Conservation (phyloP, 2,888 invertebrate species). For the Drosophila fulvimacula region DNA sequence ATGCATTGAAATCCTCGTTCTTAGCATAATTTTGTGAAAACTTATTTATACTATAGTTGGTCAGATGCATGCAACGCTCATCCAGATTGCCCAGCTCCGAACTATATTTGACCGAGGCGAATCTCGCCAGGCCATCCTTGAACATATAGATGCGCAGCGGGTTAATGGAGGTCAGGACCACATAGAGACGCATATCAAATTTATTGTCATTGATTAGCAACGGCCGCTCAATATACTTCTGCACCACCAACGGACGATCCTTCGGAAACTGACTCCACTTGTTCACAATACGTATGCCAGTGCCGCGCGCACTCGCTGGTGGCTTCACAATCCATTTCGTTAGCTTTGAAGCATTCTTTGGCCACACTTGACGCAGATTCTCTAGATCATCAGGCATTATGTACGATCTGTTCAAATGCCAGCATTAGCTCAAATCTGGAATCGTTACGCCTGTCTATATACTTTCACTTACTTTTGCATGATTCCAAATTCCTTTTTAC, state of each 20-base stretch:
- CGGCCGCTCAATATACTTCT: constrained; percentile 93
- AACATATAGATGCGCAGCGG: constrained; percentile 97
- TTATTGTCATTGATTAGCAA: constrained; percentile 97
- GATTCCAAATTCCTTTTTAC: constrained; percentile 91
- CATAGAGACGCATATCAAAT: constrained; percentile 98
- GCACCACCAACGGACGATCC: constrained; percentile 95
- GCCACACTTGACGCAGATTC: constrained; percentile 93
- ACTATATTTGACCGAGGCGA: constrained; percentile 97
- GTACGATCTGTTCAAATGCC: constrained; percentile 88
- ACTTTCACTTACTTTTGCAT: constrained; percentile 88
- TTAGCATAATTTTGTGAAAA: constrained; percentile 93
- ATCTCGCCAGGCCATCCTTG: constrained; percentile 97
- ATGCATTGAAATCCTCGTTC: constrained; percentile 95
- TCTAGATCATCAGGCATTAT: constrained; percentile 95
- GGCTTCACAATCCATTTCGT: constrained; percentile 99
- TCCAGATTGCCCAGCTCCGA: constrained; percentile 91
- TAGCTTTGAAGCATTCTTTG: constrained; percentile 90
- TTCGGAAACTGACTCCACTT: constrained; percentile 97
- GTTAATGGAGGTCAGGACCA: constrained; percentile 96
- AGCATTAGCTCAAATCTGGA: background rate
- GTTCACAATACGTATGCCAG: constrained; percentile 97
- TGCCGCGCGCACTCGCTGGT: constrained; percentile 98
- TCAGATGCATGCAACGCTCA: constrained; percentile 96
- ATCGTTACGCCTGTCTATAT: background rate
- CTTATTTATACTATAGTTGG: constrained; percentile 96